Base-by-base conservation (phyloP, 2,113 vertebrate genomes). In the Phylloscopus whistleri region DNA sequence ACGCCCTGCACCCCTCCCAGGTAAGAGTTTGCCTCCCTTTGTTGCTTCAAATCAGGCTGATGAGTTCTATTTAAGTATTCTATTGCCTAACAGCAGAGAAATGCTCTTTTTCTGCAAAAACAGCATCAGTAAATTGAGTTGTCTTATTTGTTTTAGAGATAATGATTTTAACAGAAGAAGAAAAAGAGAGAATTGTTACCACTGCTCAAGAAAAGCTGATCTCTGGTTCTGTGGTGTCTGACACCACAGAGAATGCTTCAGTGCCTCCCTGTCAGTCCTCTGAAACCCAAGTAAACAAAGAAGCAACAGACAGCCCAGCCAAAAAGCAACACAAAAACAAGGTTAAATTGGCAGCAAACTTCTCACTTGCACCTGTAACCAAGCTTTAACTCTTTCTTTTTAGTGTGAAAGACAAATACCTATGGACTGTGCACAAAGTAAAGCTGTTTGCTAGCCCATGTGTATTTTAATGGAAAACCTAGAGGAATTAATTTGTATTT, bases 281-380 rank as follows among this genome's bases (percentile, higher is more conserved):
- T 27, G 97, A 97, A 82, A 75, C 85, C 43, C 93, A 80, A 24
- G 72, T 60, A 43, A 96, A 66, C 94, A 97, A 97, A 90, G 98
- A 98, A 93, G 94, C 91, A 23, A 74, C 44, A 9, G 99, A 98
- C 95, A 99, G 99, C 93, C 99, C 99, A 66, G 98, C 98, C 96
- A 99, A 98, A 97, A 99, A 98, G 97, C 98, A 98, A 46, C 93
- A 98, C 56, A 99, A 99, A 95, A 99, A 96, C 96, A 98, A 98
- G 97, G 98, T 99, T 63, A 99, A 98, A 96, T 97, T 99, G 86
- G 99, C 99, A 73, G 99, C 99, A 84, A 99, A 99, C 94, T 99
- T 99, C 74, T 99, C 99, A n/a, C 98, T 99, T 95, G 98, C 98
- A 15, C 97, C 98, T 85, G 93, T 98, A 96, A 98, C 98, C 74